A percentile compares a stretch with the other conserved stretches of the same genome.
Evolutionary conservation across 2,797 vertebrate genomes (phyloP).

Genomic region (Craterocephalus amniculus): DNA sequence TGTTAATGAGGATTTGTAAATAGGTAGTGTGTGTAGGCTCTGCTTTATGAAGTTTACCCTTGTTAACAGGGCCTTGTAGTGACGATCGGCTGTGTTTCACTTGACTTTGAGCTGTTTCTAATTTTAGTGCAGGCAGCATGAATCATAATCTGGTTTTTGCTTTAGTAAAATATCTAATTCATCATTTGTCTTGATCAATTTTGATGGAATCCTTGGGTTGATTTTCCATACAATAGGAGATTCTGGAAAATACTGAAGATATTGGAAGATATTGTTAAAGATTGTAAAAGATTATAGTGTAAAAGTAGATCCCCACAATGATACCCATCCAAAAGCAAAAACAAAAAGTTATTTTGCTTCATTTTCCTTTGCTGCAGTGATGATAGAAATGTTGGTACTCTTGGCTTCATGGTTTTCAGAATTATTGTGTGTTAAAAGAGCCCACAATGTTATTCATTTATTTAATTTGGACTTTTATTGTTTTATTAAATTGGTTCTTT

Average conservation of each 20-base stretch:
- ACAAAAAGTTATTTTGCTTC: background rate
- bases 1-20: conserved; percentile 46
- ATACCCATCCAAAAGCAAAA: background rate
- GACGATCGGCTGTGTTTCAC: conserved; percentile 19
- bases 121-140: conserved; percentile 12
- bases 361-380: too few species aligned
- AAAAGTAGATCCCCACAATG: background rate
- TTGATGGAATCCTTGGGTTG: background rate
- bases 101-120: conserved; percentile 22
- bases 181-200: background rate
- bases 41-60: conserved; percentile 19
- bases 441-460: too few species aligned
- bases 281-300: background rate
- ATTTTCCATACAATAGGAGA: background rate
- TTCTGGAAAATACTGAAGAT: too few species aligned
- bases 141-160: background rate
- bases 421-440: background rate
- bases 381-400: too few species aligned
- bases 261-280: background rate
- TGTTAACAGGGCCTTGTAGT: conserved; percentile 29
- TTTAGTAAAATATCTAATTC: background rate
- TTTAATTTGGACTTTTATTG: background rate
- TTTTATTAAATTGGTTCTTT: background rate
- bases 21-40: conserved; percentile 9
- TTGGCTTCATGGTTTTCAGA: background rate